phyloP scores from a whole-genome alignment of 2,888 invertebrate species.

The Protophormia terraenovae region DNA sequence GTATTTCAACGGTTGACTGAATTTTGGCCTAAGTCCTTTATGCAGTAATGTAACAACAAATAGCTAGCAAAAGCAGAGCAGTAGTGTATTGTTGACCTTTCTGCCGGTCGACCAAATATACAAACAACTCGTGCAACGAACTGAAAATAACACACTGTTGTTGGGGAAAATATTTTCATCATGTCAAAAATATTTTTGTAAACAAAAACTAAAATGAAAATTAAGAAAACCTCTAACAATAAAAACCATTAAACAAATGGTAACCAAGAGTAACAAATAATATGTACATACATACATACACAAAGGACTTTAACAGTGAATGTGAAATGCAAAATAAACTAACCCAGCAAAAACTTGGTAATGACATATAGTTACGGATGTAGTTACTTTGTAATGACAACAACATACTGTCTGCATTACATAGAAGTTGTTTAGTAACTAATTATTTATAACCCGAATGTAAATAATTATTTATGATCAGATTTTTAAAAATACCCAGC shows the following conservation, averaged over 20 bases:
- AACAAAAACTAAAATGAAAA: neutral
- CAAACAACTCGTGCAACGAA: conserved; percentile 39
- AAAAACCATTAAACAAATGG: conserved; percentile 41
- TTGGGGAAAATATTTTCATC: conserved; percentile 32
- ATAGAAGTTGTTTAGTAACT: too few relatives aligned
- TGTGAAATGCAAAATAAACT: too few relatives aligned
- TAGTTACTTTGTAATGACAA: too few relatives aligned
- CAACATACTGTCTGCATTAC: too few relatives aligned
- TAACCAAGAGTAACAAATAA: conserved; percentile 21
- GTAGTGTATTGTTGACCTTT: conserved; percentile 51
- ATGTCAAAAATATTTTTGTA: conserved; percentile 33
- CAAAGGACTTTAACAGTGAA: neutral
- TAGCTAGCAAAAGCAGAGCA: neutral
- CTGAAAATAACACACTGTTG: conserved; percentile 37
- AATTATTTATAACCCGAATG: too few relatives aligned
- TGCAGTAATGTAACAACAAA: neutral
- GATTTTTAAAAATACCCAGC: too few relatives aligned
- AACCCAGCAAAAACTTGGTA: too few relatives aligned
- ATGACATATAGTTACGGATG: too few relatives aligned
- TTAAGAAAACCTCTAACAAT: conserved; percentile 28
- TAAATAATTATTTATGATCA: too few relatives aligned
- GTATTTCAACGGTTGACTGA: conserved; percentile 1
- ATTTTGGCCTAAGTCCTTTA: conserved; percentile 9
- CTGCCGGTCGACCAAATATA: conserved; percentile 37
- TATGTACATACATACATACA: neutral